phyloP scores from a whole-genome alignment of 2,797 vertebrate genomes.

The Amniataba percoides region DNA sequence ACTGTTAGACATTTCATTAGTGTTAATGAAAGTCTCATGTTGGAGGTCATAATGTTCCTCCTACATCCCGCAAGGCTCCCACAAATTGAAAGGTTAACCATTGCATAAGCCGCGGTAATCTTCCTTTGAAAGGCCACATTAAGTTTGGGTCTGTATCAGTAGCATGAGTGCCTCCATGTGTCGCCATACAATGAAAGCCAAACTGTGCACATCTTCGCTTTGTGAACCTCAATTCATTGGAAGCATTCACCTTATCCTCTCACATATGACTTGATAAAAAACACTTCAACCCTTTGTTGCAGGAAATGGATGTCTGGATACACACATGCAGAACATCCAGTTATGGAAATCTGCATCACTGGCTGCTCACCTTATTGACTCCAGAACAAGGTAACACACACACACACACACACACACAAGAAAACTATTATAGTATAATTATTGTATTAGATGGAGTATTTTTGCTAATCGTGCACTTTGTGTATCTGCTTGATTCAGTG shows the following conservation, averaged over 20 bases:
- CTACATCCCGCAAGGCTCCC: conserved; percentile 8
- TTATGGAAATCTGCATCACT: background rate
- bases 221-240: background rate
- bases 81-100: background rate
- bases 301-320: background rate
- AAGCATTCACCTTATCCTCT: background rate
- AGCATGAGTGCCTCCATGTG: background rate
- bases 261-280: background rate
- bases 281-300: background rate
- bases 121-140: background rate
- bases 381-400: conserved; percentile 3
- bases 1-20: conserved; percentile 6
- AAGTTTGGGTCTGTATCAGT: background rate
- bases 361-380: background rate
- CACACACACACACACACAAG: background rate
- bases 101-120: conserved; percentile 2
- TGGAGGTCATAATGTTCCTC: background rate
- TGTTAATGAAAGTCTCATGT: conserved; percentile 5
- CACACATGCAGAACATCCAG: background rate
- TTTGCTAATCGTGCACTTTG: background rate
- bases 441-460: background rate
- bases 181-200: background rate
- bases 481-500: background rate
- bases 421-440: background rate
- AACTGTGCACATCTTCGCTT: background rate